A percentile compares a stretch with the other conserved stretches of the same genome.
Evolutionary conservation across 2,797 vertebrate species (phyloP).

Genomic region (Tokudaia muenninki): DNA sequence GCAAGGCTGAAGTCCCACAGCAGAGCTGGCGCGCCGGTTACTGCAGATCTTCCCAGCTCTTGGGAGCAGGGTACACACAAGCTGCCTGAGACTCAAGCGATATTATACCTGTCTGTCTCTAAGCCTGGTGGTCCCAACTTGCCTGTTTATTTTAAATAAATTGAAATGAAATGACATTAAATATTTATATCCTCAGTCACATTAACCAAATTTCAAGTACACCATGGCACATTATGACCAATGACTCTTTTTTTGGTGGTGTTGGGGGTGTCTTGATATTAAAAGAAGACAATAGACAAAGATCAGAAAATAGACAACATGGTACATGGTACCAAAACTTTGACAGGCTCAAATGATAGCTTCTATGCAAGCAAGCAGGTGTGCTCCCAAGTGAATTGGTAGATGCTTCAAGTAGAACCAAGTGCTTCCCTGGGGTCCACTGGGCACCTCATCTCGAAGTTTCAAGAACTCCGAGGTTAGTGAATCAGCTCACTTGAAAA

Average conservation of each 20-base stretch:
- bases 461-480: neutral
- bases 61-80: too few species aligned
- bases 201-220: neutral
- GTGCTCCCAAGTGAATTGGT: neutral
- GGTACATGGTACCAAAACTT: neutral
- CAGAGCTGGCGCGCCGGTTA: too few species aligned
- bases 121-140: too few species aligned
- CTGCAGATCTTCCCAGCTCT: too few species aligned
- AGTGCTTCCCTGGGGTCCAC: neutral
- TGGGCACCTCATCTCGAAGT: neutral
- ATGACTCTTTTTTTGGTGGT: neutral
- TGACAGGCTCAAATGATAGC: neutral
- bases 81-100: too few species aligned
- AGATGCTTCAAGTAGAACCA: neutral
- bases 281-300: too few species aligned
- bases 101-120: too few species aligned
- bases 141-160: conserved; percentile 19
- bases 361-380: neutral
- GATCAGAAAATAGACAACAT: neutral
- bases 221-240: neutral
- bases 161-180: conserved; percentile 20
- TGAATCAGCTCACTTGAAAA: neutral
- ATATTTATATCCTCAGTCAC: neutral
- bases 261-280: too few species aligned
- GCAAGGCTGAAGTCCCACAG: too few species aligned